phyloP scores from a whole-genome alignment of 2,797 vertebrate genomes.

The Austrolebias charrua region DNA sequence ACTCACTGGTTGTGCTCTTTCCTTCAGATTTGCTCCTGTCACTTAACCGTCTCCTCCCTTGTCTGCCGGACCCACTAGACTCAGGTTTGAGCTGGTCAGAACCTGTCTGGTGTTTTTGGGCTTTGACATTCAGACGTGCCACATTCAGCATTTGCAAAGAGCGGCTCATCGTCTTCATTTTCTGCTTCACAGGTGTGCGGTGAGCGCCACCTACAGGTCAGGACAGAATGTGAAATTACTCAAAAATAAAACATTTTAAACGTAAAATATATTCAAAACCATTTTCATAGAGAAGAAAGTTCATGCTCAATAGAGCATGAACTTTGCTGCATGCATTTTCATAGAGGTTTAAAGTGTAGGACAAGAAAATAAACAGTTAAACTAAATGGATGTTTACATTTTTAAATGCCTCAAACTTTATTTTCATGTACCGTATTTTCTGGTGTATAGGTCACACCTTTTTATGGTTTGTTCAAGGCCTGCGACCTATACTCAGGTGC shows the following conservation, averaged over 20 bases:
- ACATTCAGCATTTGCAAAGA: constrained; percentile 96
- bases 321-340: too few relatives aligned
- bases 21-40: constrained; percentile 72
- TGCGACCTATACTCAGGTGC: too few relatives aligned
- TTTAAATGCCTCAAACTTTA: neutral
- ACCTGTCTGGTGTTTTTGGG: constrained; percentile 86
- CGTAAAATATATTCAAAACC: too few relatives aligned
- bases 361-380: neutral
- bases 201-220: constrained; percentile 83
- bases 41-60: constrained; percentile 67
- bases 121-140: constrained; percentile 92
- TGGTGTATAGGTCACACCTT: too few relatives aligned
- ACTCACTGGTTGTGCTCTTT: constrained; percentile 71
- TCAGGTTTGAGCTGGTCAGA: constrained; percentile 65
- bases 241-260: neutral
- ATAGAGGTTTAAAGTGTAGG: neutral
- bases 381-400: neutral
- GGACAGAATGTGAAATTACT: neutral
- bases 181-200: constrained; percentile 93
- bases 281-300: neutral
- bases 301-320: too few relatives aligned
- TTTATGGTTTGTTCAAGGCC: too few relatives aligned
- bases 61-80: constrained; percentile 68
- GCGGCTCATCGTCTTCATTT: constrained; percentile 97
- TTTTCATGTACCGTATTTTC: too few relatives aligned